These are phyloP conservation scores for Nesoenas mayeri DNA, from an alignment of 2,113 vertebrate genomes.

Conservation along the genomic window DNA sequence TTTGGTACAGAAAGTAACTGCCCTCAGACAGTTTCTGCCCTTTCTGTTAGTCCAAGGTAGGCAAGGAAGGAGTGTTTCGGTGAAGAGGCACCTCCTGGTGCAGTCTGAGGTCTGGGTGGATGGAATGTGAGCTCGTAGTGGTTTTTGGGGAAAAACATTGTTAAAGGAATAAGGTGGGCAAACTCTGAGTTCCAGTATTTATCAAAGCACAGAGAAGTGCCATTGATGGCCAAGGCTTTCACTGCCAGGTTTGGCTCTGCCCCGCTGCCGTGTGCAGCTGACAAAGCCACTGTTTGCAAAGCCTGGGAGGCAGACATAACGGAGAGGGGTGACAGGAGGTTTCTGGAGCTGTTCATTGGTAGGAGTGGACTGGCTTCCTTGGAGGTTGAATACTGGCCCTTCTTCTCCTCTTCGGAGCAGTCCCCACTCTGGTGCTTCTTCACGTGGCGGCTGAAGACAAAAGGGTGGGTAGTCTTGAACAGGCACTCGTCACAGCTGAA, in stretches of 20 bases:
- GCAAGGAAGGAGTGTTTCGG: slow-evolving; percentile 99
- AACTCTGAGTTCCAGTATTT: slow-evolving; percentile 94
- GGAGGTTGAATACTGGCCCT: slow-evolving; percentile 68
- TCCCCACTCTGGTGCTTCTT: slow-evolving; percentile 93
- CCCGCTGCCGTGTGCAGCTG: slow-evolving; percentile 79
- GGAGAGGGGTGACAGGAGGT: slow-evolving; percentile 87
- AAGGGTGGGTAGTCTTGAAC: slow-evolving; percentile 97
- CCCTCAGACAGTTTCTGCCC: slow-evolving; percentile 92
- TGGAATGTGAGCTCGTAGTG: slow-evolving; percentile 92
- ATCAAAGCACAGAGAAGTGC: slow-evolving; percentile 81
- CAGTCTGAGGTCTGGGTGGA: slow-evolving; percentile 83
- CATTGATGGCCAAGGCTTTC: slow-evolving; percentile 81
- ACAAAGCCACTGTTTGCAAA: slow-evolving; percentile 93
- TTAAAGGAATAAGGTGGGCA: slow-evolving; percentile 96
- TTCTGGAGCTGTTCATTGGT: slow-evolving; percentile 80
- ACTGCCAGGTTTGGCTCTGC: slow-evolving; percentile 74
- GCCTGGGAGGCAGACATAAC: slow-evolving; percentile 95
- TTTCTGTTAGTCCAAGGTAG: slow-evolving; percentile 95
- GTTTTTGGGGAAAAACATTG: slow-evolving; percentile 90
- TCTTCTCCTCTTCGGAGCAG: slow-evolving; percentile 77
- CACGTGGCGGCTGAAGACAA: slow-evolving; percentile 97
- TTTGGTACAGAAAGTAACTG: slow-evolving; percentile 77
- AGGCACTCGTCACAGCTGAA: slow-evolving; percentile 95
- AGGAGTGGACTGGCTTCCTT: slow-evolving; percentile 71
- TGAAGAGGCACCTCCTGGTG: slow-evolving; percentile 78